Evolutionary conservation across 2,888 invertebrate species (phyloP), one percentile per base, ranked within the genome.

Genomic region (Philhelius pedissequus): DNA sequence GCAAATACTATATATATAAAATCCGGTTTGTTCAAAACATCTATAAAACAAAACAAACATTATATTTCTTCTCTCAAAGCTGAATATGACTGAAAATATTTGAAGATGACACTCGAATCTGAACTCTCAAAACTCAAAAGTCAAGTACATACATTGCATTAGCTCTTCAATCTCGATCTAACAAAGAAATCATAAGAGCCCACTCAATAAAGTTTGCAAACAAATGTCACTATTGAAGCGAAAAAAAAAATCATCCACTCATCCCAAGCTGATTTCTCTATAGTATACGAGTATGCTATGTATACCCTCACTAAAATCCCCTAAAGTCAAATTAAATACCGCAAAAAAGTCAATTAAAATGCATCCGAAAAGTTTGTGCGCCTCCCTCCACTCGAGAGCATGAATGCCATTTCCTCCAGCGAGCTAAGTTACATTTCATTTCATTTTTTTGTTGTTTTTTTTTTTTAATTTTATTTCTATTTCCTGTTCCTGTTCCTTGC

Each of bases 281-380:
- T 7, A 9, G 4, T n/a, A n/a, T n/a, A n/a, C n/a, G n/a, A n/a
- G n/a, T n/a, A n/a, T n/a, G n/a, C 18, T 1, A 8, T 15, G 7
- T 27, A 25, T 15, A 54, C 6, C 9, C 1, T 11, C 5, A 45
- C 45, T 27, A 13, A 30, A 45, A 58, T 62, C 62, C 66, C 66
- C 45, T 22, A 32, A 27, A 64, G 62, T 38, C 54, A 80, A 76
- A 80, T 80, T 75, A 76, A 80, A 80, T 60, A 43, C 75, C 71
- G 35, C 75, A 84, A 84, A 84, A 82, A 84, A 84, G 80, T 80
- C 79, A 84, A 80, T 84, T 84, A 80, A 80, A 84, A 84, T 84
- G 84, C 84, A 84, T 84, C 71, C 71, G 70, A 80, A 76, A 84
- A 84, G 79, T 84, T 84, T 79, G 35, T 22, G 40, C 50, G 11